Percentiles rank a stretch among this genome's conserved stretches.
phyloP scores from a whole-genome alignment of 2,113 vertebrate species.

The Laticauda colubrina region DNA sequence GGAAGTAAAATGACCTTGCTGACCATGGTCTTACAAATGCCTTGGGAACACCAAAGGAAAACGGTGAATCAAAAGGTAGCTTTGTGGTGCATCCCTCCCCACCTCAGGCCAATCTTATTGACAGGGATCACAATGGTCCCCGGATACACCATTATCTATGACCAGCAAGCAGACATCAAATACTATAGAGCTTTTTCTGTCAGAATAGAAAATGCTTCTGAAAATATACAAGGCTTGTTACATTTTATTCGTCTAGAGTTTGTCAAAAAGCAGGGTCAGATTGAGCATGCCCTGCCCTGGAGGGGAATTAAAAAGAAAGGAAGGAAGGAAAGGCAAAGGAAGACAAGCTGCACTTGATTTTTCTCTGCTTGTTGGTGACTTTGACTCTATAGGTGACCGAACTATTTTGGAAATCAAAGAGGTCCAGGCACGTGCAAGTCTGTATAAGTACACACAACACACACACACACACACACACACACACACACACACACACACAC shows the following conservation, averaged over 20 bases:
- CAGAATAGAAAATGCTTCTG: conserved; percentile 84
- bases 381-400: conserved; percentile 77
- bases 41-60: conserved; percentile 76
- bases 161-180: conserved; percentile 95
- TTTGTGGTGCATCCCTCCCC: conserved; percentile 79
- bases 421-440: conserved; percentile 65
- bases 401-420: conserved; percentile 82
- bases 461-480: conserved; percentile 66
- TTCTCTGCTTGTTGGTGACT: conserved; percentile 75
- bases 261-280: conserved; percentile 90
- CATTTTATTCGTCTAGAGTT: conserved; percentile 89
- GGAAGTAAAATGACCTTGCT: conserved; percentile 83
- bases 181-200: conserved; percentile 86
- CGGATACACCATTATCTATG: conserved; percentile 98
- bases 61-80: conserved; percentile 87
- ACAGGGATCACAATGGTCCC: conserved; percentile 99
- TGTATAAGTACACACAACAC: not conserved
- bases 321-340: conserved; percentile 56
- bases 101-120: conserved; percentile 88
- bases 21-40: conserved; percentile 79
- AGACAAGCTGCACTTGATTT: conserved; percentile 74
- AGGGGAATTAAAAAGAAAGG: conserved; percentile 69
- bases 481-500: conserved; percentile 68
- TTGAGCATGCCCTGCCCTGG: conserved; percentile 79
- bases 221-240: conserved; percentile 83